phyloP scores from a whole-genome alignment of 2,888 invertebrate species.

The Nomada fucata region DNA sequence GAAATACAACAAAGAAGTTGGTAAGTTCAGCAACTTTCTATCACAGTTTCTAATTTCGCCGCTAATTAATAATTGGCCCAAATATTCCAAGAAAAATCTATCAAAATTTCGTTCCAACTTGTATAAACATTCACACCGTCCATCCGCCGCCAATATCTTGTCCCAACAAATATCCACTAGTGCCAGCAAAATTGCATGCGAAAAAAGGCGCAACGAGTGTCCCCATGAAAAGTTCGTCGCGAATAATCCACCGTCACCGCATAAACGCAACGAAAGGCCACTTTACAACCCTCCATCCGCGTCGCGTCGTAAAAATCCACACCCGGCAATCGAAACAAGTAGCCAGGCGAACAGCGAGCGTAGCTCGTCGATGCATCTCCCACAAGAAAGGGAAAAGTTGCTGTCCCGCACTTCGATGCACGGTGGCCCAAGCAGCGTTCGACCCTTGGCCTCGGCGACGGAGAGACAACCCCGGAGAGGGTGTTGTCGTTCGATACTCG shows the following conservation, averaged over 20 bases:
- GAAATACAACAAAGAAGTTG: no score
- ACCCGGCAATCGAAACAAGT: slow-evolving; percentile 9
- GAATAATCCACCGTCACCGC: not conserved
- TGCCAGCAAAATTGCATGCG: not conserved
- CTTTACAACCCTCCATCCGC: not conserved
- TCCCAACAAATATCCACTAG: not conserved
- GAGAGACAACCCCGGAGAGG: slow-evolving; percentile 24
- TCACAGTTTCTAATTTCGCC: no score
- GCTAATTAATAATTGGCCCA: no score
- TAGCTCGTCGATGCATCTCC: slow-evolving; percentile 1
- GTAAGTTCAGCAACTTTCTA: no score
- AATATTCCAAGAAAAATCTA: no score
- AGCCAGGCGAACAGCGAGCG: not conserved
- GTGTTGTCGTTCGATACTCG: slow-evolving; percentile 53
- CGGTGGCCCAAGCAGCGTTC: slow-evolving; percentile 22
- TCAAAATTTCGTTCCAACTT: no score
- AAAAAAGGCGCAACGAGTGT: not conserved
- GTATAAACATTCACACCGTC: no score
- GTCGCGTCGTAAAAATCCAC: slow-evolving; percentile 8
- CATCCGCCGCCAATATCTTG: no score
- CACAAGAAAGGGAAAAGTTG: slow-evolving; percentile 11
- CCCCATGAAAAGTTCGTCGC: not conserved
- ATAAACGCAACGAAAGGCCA: not conserved
- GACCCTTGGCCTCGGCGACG: slow-evolving; percentile 25
- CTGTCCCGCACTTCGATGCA: not conserved